phyloP scores from a whole-genome alignment of 1,140 invertebrate genomes.

The Drosophila ohnishii region DNA sequence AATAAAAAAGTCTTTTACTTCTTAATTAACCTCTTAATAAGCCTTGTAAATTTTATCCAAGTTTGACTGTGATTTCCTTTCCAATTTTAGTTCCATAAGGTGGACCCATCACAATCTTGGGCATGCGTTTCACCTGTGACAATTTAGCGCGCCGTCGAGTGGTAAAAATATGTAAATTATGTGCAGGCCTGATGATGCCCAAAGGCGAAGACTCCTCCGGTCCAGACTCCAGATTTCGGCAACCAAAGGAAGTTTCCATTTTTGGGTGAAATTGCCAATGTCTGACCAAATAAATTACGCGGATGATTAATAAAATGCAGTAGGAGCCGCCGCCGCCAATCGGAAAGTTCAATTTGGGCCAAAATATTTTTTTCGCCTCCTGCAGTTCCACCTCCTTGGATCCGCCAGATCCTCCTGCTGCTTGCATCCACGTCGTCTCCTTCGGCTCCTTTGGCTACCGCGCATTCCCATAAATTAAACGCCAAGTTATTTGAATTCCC shows the following conservation, averaged over 20 bases:
- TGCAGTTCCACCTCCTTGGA: neutral
- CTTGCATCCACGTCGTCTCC: slow-evolving; percentile 11
- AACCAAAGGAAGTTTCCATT: slow-evolving; percentile 68
- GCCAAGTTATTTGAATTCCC: slow-evolving; percentile 81
- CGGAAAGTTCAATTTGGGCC: slow-evolving; percentile 74
- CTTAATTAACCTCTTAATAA: neutral
- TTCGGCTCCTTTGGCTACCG: slow-evolving; percentile 64
- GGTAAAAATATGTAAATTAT: slow-evolving; percentile 73
- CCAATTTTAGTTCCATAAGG: neutral
- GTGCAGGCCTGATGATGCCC: slow-evolving; percentile 50
- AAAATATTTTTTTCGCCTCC: slow-evolving; percentile 79
- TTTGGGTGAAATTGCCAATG: slow-evolving; percentile 70
- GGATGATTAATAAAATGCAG: slow-evolving; percentile 79
- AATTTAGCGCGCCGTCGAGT: slow-evolving; percentile 63
- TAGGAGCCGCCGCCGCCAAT: slow-evolving; percentile 30
- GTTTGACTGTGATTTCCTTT: slow-evolving; percentile 20
- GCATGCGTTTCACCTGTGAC: slow-evolving; percentile 77
- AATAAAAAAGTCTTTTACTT: too few relatives aligned
- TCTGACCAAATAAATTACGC: slow-evolving; percentile 81
- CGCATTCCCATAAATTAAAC: slow-evolving; percentile 81
- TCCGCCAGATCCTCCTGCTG: slow-evolving; percentile 5
- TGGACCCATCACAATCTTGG: slow-evolving; percentile 14
- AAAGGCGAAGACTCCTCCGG: slow-evolving; percentile 7
- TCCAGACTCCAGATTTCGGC: neutral
- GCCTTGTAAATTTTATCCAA: neutral